Percentiles rank a stretch among this genome's conserved stretches.
Evolutionary conservation across 2,797 vertebrate species (phyloP).

Genomic region (Ciconia nigra): DNA sequence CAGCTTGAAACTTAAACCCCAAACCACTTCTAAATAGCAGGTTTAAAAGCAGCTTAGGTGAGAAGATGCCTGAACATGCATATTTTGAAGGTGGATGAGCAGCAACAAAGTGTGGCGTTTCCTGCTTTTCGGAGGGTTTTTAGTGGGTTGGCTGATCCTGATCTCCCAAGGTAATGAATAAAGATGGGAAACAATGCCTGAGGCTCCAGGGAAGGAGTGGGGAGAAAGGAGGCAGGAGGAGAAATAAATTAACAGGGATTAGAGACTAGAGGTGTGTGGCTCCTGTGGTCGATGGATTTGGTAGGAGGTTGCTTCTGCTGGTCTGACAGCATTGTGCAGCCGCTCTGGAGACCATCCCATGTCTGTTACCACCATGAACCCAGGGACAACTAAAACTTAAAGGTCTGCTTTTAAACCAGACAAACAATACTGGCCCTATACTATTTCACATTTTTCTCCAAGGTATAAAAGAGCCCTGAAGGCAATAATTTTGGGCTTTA

Average conservation of each 20-base stretch:
- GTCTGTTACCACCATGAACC: neutral
- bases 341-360: neutral
- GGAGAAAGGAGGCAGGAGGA: neutral
- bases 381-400: neutral
- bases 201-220: neutral
- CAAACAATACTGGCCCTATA: neutral
- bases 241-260: neutral
- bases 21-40: conserved; percentile 16
- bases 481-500: neutral
- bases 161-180: neutral
- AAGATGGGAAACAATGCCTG: neutral
- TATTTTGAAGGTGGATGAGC: conserved; percentile 19
- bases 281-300: neutral
- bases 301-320: neutral
- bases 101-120: neutral
- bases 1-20: neutral
- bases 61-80: conserved; percentile 9
- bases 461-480: neutral
- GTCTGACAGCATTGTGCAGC: rapidly evolving
- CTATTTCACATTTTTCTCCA: neutral
- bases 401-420: neutral
- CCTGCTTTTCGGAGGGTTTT: neutral
- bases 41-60: neutral
- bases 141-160: neutral
- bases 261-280: neutral